phyloP scores from a whole-genome alignment of 2,888 invertebrate species.

The Dasypogon diadema region DNA sequence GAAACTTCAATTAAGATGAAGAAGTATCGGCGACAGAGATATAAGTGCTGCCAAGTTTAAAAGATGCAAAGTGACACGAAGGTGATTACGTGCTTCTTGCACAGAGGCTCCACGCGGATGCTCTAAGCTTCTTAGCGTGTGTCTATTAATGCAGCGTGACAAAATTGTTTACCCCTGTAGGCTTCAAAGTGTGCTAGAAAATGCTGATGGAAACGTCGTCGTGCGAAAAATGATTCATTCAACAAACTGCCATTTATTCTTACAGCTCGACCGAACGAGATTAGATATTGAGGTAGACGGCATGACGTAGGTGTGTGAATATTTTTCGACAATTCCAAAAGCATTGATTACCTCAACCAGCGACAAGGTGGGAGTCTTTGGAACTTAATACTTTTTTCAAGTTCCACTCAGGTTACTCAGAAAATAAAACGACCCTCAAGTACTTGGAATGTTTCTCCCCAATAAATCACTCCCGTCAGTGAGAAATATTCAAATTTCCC shows the following conservation, averaged over 20 bases:
- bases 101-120: not conserved
- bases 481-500: no score
- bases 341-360: no score
- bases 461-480: no score
- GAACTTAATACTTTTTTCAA: no score
- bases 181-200: slow-evolving; percentile 8
- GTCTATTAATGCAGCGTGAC: not conserved
- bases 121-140: not conserved
- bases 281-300: no score
- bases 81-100: not conserved
- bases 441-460: no score
- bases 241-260: slow-evolving; percentile 14
- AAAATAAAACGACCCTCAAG: no score
- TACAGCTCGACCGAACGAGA: no score
- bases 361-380: no score
- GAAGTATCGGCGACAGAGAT: not conserved
- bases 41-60: not conserved
- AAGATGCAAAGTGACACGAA: not conserved
- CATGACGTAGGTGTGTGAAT: no score
- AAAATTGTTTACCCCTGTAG: not conserved
- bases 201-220: slow-evolving; percentile 24
- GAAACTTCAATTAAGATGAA: slow-evolving; percentile 31
- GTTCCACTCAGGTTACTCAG: no score
- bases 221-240: slow-evolving; percentile 4
- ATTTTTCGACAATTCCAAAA: no score